A percentile compares a stretch with the other conserved stretches of the same genome.
Conservation (phyloP, 2,113 vertebrate species). For the Lathamus discolor region DNA sequence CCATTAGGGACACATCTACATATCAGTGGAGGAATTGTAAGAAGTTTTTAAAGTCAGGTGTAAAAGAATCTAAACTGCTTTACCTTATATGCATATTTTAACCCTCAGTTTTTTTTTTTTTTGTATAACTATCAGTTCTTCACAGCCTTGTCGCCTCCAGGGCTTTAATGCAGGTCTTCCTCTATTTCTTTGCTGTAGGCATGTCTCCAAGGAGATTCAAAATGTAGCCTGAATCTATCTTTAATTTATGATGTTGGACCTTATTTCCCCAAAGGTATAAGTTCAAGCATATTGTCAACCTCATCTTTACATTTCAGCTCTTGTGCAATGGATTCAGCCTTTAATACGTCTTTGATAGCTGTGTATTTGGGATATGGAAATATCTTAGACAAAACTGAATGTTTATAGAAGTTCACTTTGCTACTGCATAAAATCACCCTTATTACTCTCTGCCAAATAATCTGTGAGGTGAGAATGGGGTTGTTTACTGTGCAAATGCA, state of each 20-base stretch:
- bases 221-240: not conserved
- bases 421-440: constrained; percentile 26
- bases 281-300: not conserved
- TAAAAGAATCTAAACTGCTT: not conserved
- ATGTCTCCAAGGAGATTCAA: not conserved
- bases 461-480: not conserved
- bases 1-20: not conserved
- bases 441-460: constrained; percentile 28
- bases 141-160: not conserved
- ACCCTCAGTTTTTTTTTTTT: not conserved
- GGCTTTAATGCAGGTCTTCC: not conserved
- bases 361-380: constrained; percentile 17
- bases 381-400: constrained; percentile 7
- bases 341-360: not conserved
- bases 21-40: not conserved
- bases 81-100: not conserved
- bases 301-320: constrained; percentile 28
- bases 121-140: not conserved
- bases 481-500: not conserved
- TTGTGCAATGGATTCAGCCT: not conserved
- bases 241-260: constrained; percentile 32
- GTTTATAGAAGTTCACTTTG: constrained; percentile 22
- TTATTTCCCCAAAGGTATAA: constrained; percentile 10
- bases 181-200: not conserved
- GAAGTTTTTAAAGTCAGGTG: not conserved